Base-by-base conservation (phyloP, 2,797 vertebrate species). In the Euthynnus affinis region DNA sequence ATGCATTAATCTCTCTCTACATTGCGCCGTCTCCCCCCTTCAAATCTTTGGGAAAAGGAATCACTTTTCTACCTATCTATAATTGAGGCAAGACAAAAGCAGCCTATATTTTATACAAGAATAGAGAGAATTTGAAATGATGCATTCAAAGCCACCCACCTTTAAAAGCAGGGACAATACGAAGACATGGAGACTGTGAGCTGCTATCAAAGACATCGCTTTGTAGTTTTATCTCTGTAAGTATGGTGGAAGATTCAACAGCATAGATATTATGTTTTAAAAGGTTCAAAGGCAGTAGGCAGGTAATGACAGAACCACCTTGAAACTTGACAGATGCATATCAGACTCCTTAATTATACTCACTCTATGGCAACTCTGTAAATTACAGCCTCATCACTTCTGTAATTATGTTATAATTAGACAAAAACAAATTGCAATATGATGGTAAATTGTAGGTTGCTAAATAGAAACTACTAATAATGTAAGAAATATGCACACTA, bases 1-100 rank as follows among this genome's bases (percentile, higher is more conserved):
- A 90, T 85, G 81, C 80, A 84, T 87, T 90, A 88, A 90, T 93
- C 84, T 83, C 63, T 71, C 74, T 67, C 55, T 68, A 49, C 51
- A 8, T 75, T 61, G 59, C 55, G 65, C 66, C 15, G 49, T 62
- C 71, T 74, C 27, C 51, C 61, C 63, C 58, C 34, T 69, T 73
- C 62, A 77, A 71, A 75, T 80, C 64, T 56, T 46, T 52, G 25
- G 70, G 20, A 71, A 87, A 60, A 82, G 57, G 51, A 89, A 80
- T 78, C 71, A 81, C 70, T 74, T 83, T 58, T 59, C 25, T 5
- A 9, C 29, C 74, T 37, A 46, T 83, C 80, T 71, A 53, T 55
- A 66, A 74, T 12, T 34, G 48, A 61, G 58, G 14, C 56, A 61
- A 64, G 79, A 75, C 70, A 85, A 83, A 86, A 42, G 23, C 10